Percentiles rank a stretch among this genome's conserved stretches.
Evolutionary conservation across 1,140 invertebrate species (phyloP).

Genomic region (Drosophila carrolli): DNA sequence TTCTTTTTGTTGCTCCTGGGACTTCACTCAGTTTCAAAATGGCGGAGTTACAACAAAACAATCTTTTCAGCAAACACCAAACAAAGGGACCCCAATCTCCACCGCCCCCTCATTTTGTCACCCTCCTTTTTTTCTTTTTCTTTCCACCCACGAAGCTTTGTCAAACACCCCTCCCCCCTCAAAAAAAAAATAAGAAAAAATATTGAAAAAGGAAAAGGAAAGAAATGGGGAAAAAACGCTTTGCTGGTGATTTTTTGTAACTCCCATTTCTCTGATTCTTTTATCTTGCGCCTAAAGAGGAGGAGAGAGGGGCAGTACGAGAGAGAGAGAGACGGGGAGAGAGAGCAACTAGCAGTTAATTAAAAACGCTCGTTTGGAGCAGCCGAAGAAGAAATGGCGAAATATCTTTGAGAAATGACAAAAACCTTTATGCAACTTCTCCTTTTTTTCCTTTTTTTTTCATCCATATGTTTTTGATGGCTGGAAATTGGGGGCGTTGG

Average conservation of each 20-base stretch:
- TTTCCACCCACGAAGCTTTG: conserved; percentile 38
- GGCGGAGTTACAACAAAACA: conserved; percentile 72
- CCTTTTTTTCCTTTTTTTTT: background rate
- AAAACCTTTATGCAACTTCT: conserved; percentile 21
- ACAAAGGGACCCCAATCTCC: conserved; percentile 55
- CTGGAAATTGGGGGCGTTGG: conserved; percentile 3
- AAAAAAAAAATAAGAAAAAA: conserved; percentile 22
- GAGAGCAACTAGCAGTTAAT: conserved; percentile 70
- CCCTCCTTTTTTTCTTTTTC: conserved; percentile 1
- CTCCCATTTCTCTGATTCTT: conserved; percentile 28
- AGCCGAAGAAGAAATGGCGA: conserved; percentile 14
- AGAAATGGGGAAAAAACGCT: conserved; percentile 23
- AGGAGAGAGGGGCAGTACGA: background rate
- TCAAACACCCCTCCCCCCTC: conserved; percentile 39
- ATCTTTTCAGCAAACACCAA: conserved; percentile 74
- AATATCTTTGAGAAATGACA: conserved; percentile 45
- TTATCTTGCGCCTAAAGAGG: conserved; percentile 12
- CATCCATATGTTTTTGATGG: conserved; percentile 34
- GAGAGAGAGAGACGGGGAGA: conserved; percentile 13
- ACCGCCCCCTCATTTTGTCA: conserved; percentile 24
- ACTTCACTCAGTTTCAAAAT: conserved; percentile 62
- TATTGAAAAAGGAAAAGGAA: conserved; percentile 1
- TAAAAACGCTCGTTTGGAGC: conserved; percentile 65
- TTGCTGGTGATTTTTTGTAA: conserved; percentile 23
- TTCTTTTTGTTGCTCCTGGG: conserved; percentile 15